Conservation (phyloP, 92 coral and sea anemone genomes). For the Montipora capitata region DNA sequence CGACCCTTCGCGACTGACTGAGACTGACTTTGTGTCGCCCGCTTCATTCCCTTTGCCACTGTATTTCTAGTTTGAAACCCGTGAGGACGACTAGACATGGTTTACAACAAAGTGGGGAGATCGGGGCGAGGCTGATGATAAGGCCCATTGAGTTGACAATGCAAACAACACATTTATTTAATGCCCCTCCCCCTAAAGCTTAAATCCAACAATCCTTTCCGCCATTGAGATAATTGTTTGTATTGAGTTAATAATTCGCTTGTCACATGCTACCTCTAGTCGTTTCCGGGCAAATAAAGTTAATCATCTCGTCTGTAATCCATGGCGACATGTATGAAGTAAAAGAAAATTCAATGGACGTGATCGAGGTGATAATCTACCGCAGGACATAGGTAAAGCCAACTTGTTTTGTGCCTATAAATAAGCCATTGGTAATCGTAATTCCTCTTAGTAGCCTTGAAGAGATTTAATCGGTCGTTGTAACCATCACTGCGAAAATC, state of each 20-base stretch:
- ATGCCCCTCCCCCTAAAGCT: neutral
- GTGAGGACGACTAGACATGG: too few species aligned
- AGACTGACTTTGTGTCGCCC: too few species aligned
- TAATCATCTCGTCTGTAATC: constrained; percentile 6
- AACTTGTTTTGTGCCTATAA: neutral
- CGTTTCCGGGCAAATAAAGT: constrained; percentile 10
- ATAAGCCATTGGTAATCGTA: neutral
- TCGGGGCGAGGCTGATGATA: too few species aligned
- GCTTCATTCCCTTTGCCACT: too few species aligned
- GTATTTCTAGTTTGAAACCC: too few species aligned
- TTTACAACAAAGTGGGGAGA: too few species aligned
- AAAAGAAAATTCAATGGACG: constrained; percentile 16
- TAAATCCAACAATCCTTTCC: neutral
- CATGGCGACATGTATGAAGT: neutral
- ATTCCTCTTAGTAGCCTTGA: neutral
- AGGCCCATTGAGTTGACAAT: too few species aligned
- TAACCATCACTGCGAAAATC: too few species aligned
- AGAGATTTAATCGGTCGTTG: too few species aligned
- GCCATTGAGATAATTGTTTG: neutral
- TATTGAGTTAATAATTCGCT: constrained; percentile 23
- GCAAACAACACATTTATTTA: neutral
- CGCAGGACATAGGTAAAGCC: neutral
- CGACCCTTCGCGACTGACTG: too few species aligned
- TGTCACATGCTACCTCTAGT: constrained; percentile 24
- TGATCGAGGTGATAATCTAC: neutral